Base-by-base conservation (phyloP, 1,140 invertebrate species). In the Lepidurus packardi region DNA sequence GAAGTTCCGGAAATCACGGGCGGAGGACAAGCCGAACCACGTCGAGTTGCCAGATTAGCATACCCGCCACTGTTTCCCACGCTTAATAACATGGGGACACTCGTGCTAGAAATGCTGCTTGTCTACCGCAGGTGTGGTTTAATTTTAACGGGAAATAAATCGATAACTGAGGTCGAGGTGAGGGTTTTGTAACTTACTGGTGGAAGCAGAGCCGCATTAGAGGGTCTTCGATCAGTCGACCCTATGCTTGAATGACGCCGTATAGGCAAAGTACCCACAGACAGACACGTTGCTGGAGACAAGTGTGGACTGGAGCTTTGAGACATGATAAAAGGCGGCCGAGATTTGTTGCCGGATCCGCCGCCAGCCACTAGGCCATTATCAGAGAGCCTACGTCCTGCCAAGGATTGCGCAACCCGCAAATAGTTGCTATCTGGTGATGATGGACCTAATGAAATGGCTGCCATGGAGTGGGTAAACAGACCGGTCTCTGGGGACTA, bases 161-260 rank as follows among this genome's bases (percentile, higher is more conserved):
- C 42, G 34, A 76, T 77, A 53, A 4, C 34, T 74, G 74, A 44
- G 76, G 76, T 73, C 79, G 80, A 73, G 81, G 82, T 77, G 81
- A 80, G 44, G 80, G 80, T 77, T 43, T 74, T 78, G 45, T 53
- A 34, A 80, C 73, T 80, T 43, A 77, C 73, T 75, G 93, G 92
- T 79, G 93, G 93, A 78, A 93, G 94, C 65, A 94, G 87, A 86
- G 95, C 94, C 77, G 94, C 91, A 78, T 90, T 92, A 1, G 92
- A 94, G 79, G 91, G 91, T 73, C 93, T 90, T 79, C 93, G 88
- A 82, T 95, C 93, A 82, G 94, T 93, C 0, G 93, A 92, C 73
- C 93, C 93, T 80, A 94, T 94, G 84, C 92, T 94, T 21, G 94
- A 95, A 84, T 96, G 94, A 41, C 94, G 89, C 42, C 94, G 87